These are phyloP conservation scores for Enteromius argenteus DNA, from an alignment of 2,797 vertebrate species.

Conservation along the genomic window DNA sequence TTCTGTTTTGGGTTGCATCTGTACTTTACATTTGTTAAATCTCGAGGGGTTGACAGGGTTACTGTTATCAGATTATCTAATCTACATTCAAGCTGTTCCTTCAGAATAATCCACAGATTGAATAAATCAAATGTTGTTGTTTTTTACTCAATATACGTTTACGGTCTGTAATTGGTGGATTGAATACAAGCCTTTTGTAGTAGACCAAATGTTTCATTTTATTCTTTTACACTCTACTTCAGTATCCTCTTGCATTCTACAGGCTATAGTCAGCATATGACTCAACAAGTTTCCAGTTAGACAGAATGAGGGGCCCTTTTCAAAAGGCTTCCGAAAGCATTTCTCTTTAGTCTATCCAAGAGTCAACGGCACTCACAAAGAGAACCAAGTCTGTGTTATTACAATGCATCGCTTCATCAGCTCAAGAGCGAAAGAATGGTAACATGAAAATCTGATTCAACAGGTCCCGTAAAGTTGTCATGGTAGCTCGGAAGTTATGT, in stretches of 20 bases:
- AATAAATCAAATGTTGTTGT: not conserved
- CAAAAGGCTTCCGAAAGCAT: slow-evolving; percentile 43
- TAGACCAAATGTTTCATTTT: not conserved
- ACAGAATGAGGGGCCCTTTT: slow-evolving; percentile 32
- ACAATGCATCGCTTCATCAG: slow-evolving; percentile 35
- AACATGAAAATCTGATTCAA: slow-evolving; percentile 10
- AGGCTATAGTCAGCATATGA: slow-evolving; percentile 23
- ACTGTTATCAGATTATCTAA: not conserved
- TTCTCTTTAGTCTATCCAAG: slow-evolving; percentile 33
- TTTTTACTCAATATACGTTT: not conserved
- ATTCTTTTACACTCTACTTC: not conserved
- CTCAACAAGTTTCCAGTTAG: slow-evolving; percentile 37
- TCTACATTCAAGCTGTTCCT: not conserved
- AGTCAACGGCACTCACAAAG: slow-evolving; percentile 32
- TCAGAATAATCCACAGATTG: not conserved
- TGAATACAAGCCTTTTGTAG: not conserved
- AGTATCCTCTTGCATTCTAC: not conserved
- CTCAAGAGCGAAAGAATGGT: not conserved
- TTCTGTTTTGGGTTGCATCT: too few species aligned
- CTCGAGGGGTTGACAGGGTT: not conserved
- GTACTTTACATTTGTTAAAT: too few species aligned
- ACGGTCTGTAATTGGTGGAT: not conserved
- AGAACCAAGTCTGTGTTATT: slow-evolving; percentile 39
- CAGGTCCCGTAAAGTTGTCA: not conserved
- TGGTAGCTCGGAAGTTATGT: slow-evolving; percentile 31